Evolutionary conservation across 2,797 vertebrate genomes (phyloP).

Genomic region (Lerista edwardsae): DNA sequence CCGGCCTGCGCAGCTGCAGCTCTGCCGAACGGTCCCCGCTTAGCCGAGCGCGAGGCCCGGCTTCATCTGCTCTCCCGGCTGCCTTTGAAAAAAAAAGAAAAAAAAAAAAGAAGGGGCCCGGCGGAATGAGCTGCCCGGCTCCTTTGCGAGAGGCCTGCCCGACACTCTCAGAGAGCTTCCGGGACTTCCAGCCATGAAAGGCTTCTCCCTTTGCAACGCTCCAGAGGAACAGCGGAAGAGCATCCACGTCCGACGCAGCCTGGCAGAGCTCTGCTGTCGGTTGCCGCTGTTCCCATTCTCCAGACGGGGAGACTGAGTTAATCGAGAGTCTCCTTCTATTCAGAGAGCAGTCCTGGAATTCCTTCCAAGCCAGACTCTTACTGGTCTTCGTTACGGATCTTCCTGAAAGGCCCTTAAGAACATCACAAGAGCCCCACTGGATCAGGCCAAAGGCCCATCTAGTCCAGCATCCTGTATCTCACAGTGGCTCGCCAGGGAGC

Average conservation of each 20-base stretch:
- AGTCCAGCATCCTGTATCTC: too few species aligned
- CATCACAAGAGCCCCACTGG: too few species aligned
- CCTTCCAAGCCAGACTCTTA: background rate
- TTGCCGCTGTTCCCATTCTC: too few species aligned
- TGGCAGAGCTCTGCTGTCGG: too few species aligned
- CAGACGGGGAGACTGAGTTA: background rate
- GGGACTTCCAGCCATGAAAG: background rate
- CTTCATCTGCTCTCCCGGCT: background rate
- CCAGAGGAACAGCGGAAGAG: too few species aligned
- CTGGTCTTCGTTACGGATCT: background rate
- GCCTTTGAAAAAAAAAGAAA: rapidly evolving
- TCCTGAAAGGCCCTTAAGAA: background rate
- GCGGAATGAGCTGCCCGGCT: background rate
- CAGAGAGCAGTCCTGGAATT: background rate
- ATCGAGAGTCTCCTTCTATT: background rate
- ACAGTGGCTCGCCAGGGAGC: too few species aligned
- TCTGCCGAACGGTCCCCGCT: conserved; percentile 10
- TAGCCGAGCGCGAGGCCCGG: background rate
- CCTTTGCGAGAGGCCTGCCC: too few species aligned
- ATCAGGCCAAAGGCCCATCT: too few species aligned
- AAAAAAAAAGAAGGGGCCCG: background rate
- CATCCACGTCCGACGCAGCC: too few species aligned
- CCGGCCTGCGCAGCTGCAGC: conserved; percentile 14
- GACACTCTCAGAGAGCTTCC: background rate
- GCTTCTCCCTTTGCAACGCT: rapidly evolving